Percentiles rank a stretch among this genome's conserved stretches.
These are phyloP conservation scores for Andrena marginata DNA, from an alignment of 2,888 invertebrate genomes.

Conservation along the genomic window DNA sequence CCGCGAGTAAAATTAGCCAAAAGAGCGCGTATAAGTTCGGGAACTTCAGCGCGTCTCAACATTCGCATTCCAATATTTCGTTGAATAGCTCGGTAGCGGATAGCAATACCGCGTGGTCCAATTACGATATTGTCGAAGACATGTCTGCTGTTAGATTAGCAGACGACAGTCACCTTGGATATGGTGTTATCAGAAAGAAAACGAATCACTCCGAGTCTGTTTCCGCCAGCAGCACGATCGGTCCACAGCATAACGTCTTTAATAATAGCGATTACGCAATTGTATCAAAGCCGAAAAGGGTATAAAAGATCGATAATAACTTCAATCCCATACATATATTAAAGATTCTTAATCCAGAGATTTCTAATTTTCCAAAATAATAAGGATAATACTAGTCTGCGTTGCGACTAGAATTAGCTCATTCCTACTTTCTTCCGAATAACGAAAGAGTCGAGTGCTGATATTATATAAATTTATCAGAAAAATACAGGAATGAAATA, in stretches of 20 bases:
- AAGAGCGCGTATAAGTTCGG: slow-evolving; percentile 90
- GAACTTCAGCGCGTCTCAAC: slow-evolving; percentile 70
- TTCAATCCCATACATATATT: slow-evolving; percentile 41
- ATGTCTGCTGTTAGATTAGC: slow-evolving; percentile 91
- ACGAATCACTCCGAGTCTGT: slow-evolving; percentile 84
- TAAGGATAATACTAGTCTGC: slow-evolving; percentile 65
- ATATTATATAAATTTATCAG: slow-evolving; percentile 50
- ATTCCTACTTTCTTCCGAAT: slow-evolving; percentile 38
- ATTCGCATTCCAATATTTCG: slow-evolving; percentile 69
- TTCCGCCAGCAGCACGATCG: slow-evolving; percentile 72
- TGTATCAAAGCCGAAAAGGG: slow-evolving; percentile 94
- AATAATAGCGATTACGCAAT: slow-evolving; percentile 93
- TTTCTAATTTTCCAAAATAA: slow-evolving; percentile 41
- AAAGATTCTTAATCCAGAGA: slow-evolving; percentile 46
- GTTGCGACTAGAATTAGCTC: slow-evolving; percentile 47
- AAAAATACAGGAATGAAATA: slow-evolving; percentile 36
- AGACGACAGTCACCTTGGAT: slow-evolving; percentile 93
- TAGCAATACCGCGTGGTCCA: slow-evolving; percentile 87
- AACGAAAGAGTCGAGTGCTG: slow-evolving; percentile 29
- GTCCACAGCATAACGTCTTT: slow-evolving; percentile 89
- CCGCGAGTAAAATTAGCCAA: slow-evolving; percentile 89
- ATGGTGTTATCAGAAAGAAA: slow-evolving; percentile 91
- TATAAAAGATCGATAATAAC: slow-evolving; percentile 85
- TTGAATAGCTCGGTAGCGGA: slow-evolving; percentile 65
- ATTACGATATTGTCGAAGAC: slow-evolving; percentile 90